Base-by-base conservation (phyloP, 2,113 vertebrate genomes). In the Cavia aperea region DNA sequence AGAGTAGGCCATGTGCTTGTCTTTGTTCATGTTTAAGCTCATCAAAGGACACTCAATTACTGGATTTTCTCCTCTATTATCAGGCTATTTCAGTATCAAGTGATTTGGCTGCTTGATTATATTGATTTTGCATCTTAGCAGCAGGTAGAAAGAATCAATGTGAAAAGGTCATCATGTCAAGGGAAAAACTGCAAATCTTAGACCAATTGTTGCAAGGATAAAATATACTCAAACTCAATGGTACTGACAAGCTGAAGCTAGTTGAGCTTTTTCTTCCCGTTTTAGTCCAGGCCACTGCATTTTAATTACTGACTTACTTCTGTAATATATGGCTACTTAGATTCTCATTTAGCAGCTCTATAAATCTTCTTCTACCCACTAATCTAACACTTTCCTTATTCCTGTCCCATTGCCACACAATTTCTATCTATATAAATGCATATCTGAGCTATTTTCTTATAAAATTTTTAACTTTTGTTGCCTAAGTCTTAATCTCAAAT, bases 81-180 rank as follows among this genome's bases (percentile, higher is more conserved):
- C 84, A 87, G 87, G 82, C 81, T 90, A 26, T 89, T 90, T 70
- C 85, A 51, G 83, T 83, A 87, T 93, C 93, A 96, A 96, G 86
- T 86, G 93, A 95, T 95, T 94, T 96, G 77, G 77, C 94, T 91
- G 75, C 90, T 89, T 95, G 92, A 96, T 96, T 94, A 89, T 90
- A 97, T 95, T 94, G 95, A 96, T 97, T 95, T 95, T 92, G 87
- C 83, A 94, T 96, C 91, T 93, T 84, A 89, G 91, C 95, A 95
- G 92, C 91, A 96, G 89, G 94, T 94, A 93, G 88, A 88, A 95
- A 95, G 93, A 96, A 93, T 96, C 95, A 70, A 86, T 95, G 94
- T 93, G 88, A 94, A 96, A 96, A 96, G 95, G 94, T 95, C 85
- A 93, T 56, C 73, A 62, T 88, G 91, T 91, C 89, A 95, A 66